These are phyloP conservation scores for Bombus confusus DNA, from an alignment of 1,140 invertebrate genomes.

Conservation along the genomic window DNA sequence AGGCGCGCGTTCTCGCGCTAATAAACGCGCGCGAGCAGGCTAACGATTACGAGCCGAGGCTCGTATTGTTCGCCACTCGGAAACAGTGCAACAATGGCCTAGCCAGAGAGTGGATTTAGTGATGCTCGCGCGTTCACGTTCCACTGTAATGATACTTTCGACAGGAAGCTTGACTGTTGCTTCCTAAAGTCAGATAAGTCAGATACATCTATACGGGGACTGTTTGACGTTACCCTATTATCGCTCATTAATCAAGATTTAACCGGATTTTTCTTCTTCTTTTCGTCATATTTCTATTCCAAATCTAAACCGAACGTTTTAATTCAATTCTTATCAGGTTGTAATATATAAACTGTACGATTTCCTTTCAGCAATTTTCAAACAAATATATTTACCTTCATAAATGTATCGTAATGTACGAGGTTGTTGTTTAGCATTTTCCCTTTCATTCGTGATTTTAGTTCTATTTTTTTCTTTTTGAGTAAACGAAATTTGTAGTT, in stretches of 20 bases:
- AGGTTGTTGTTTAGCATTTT: too few relatives aligned
- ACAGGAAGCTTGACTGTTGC: not conserved
- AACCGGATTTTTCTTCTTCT: too few relatives aligned
- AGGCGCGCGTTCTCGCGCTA: constrained; percentile 16
- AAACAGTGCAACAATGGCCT: constrained; percentile 44
- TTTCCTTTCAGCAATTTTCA: too few relatives aligned
- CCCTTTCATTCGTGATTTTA: too few relatives aligned
- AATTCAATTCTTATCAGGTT: too few relatives aligned
- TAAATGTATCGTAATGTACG: too few relatives aligned
- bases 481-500: too few relatives aligned
- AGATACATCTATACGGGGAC: not conserved
- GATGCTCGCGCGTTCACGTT: not conserved
- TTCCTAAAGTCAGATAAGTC: not conserved
- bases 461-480: too few relatives aligned
- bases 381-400: too few relatives aligned
- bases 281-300: too few relatives aligned
- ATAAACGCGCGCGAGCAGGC: constrained; percentile 22
- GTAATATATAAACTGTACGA: too few relatives aligned
- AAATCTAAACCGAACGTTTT: too few relatives aligned
- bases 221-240: not conserved
- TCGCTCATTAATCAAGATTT: not conserved
- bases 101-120: constrained; percentile 16
- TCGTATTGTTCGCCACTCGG: constrained; percentile 38
- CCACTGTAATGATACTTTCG: constrained; percentile 4
- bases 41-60: constrained; percentile 22